Evolutionary conservation across 35 echinoderm and acorn worm species (phyloP), one percentile per base, ranked within the genome.

Genomic region (Diadema setosum): DNA sequence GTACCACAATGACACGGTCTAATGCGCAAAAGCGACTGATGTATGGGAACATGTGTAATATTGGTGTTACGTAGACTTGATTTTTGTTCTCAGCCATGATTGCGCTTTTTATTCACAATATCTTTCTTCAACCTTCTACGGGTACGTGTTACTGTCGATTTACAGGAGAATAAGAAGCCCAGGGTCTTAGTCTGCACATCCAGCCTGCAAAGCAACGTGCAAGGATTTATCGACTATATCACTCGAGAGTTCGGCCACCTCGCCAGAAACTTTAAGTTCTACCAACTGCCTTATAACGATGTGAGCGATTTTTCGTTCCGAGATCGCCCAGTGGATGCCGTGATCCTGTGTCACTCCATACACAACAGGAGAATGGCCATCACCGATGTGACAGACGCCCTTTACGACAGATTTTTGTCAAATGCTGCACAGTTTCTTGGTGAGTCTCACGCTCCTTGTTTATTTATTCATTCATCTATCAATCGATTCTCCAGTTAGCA

Each of bases 331-430:
- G 44, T 78, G 21, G 73, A 78, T 17, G 73, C 44, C 35, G 44
- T 78, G 73, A 78, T 78, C 21, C 37, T 78, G 35, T 78, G 73
- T 44, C 73, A 78, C 40, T 78, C 73, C 12, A 78, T 78, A 15
- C 18, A 78, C 0, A 78, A 78, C 39, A 39, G 73, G 44, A 39
- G 73, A 36, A 41, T 44, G 21, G 73, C 73, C 35, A 78, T 78
- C 36, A 78, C 73, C 15, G 37, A 78, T 78, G 37, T 78, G 7
- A 78, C 9, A n/a, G 73, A 78, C 21, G 73, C 73, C 33, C 39
- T 78, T 7, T 78, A 78, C 40, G 39, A 78, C 9, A 44, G 9
- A 78, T 78, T 78, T 41, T 25, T 78, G 40, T 20, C n/a, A n/a
- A n/a, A n/a, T n/a, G n/a, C n/a, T n/a, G n/a, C n/a, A n/a, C n/a